Conservation (phyloP, 92 coral and sea anemone genomes). For the Chrysogorgia sp. region DNA sequence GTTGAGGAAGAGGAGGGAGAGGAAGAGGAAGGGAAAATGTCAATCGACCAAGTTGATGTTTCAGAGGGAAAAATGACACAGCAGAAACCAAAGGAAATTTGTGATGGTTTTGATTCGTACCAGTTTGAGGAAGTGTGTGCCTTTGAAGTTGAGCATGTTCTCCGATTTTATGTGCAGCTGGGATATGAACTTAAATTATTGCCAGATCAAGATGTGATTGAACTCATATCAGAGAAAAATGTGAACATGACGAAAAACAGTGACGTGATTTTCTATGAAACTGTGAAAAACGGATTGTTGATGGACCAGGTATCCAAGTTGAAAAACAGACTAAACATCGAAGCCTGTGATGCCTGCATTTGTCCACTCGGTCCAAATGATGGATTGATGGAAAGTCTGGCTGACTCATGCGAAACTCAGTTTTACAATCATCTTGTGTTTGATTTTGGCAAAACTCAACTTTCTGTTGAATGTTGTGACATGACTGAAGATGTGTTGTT, state of each 20-base stretch:
- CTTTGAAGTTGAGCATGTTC: not conserved
- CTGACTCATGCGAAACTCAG: conserved; percentile 1
- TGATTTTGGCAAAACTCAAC: conserved; percentile 24
- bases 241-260: not conserved
- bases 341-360: conserved; percentile 1
- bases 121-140: not conserved
- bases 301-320: conserved; percentile 17
- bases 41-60: not conserved
- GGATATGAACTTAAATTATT: not conserved
- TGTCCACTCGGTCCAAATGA: conserved; percentile 12
- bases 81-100: not conserved
- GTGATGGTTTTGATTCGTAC: conserved; percentile 1
- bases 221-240: not conserved
- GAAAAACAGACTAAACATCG: not conserved
- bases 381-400: not conserved
- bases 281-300: not conserved
- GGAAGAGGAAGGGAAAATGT: no score
- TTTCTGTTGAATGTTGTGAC: not conserved
- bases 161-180: not conserved
- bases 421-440: conserved; percentile 40
- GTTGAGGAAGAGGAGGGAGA: conserved; percentile 4
- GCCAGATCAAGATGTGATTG: not conserved
- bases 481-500: not conserved
- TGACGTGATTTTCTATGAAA: not conserved
- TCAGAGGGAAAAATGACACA: not conserved